Conservation (phyloP, 1,140 invertebrate species). For the Gryon sp. region DNA sequence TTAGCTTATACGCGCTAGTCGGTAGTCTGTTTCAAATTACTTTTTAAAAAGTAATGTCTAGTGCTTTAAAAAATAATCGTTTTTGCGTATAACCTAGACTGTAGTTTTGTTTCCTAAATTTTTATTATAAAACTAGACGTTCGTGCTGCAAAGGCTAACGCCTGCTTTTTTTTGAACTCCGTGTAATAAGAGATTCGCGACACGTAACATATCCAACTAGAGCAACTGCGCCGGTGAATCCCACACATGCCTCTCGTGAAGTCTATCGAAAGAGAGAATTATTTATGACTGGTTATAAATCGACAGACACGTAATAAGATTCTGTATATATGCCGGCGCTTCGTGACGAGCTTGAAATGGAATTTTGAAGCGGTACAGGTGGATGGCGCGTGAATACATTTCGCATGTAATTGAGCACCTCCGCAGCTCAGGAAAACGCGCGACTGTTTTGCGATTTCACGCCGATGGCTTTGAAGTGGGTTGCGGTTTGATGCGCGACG, state of each 20-base stretch:
- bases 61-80: too few species aligned
- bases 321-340: conserved; percentile 27
- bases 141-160: too few species aligned
- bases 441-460: conserved; percentile 17
- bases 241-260: conserved; percentile 19
- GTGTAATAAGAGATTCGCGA: conserved; percentile 18
- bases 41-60: too few species aligned
- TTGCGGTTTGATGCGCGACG: too few species aligned
- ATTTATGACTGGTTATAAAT: conserved; percentile 61
- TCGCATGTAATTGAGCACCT: conserved; percentile 43
- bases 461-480: too few species aligned
- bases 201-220: conserved; percentile 43
- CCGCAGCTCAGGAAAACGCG: background rate
- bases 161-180: too few species aligned
- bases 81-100: too few species aligned
- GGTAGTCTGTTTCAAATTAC: too few species aligned
- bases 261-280: conserved; percentile 52
- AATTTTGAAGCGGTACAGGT: conserved; percentile 54
- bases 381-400: conserved; percentile 44
- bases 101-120: too few species aligned
- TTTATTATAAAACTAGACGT: too few species aligned
- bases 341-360: conserved; percentile 57
- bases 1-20: too few species aligned
- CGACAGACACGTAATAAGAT: conserved; percentile 56
- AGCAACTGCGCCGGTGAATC: conserved; percentile 12